Evolutionary conservation across 2,797 vertebrate species (phyloP), one percentile per base, ranked within the genome.

Genomic region (Oryzias dopingdopingensis): DNA sequence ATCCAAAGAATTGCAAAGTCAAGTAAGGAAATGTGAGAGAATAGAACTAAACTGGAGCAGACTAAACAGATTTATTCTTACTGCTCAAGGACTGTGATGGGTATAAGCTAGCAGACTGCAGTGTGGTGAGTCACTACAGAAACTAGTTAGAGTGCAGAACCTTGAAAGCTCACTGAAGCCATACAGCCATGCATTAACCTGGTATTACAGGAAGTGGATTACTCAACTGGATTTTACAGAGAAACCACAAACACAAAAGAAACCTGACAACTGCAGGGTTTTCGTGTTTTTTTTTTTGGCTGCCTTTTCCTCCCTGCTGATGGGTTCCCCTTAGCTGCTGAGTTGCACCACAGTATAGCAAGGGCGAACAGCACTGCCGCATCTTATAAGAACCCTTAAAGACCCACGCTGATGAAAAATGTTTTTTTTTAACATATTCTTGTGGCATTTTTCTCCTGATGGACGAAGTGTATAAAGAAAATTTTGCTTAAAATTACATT

Each of bases 91-190:
- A 77, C 58, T 66, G 67, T 42, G 73, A 55, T 74, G 71, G 32
- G 74, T 69, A 22, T 65, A 67, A 76, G 66, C 64, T 60, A 65
- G 60, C 55, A 69, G 64, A 77, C 57, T 73, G 52, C 42, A 72
- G 71, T 57, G 46, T 47, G 54, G 59, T 80, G 82, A 86, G 72
- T 88, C 83, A 83, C 66, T 49, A 17, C 23, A 56, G 51, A 70
- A 74, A 81, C 57, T 54, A 69, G 63, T 74, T 62, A 67, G 62
- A 76, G 62, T 43, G 61, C 62, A 74, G 59, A 76, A 56, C 74
- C 76, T 64, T 72, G 43, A 50, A 44, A 72, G 70, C 67, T 56
- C 52, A 65, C 56, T 68, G 32, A 37, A 37, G 67, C 72, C 70
- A 80, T 79, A 75, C 79, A 72, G 48, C 23, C 44, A 49, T 37